Base-by-base conservation (phyloP, 1,140 invertebrate genomes). In the Galleria mellonella region DNA sequence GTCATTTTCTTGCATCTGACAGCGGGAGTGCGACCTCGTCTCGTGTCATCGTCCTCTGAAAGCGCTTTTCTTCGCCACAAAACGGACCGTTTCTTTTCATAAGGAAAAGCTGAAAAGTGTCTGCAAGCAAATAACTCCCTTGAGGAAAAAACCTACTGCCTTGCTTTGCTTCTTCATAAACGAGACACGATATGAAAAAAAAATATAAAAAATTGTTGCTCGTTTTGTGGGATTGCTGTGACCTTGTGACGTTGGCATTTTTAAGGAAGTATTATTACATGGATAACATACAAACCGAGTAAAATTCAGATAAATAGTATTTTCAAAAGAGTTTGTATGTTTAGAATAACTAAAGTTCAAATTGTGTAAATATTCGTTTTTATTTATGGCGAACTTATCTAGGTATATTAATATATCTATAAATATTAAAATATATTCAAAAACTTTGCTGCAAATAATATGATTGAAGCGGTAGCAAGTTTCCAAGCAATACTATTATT, bases 21-120 rank as follows among this genome's bases (percentile, higher is more conserved):
- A 68, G 63, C 67, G 70, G 67, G 74, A 79, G 70, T 75, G 71
- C 70, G 81, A 83, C 78, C 75, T 71, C 78, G 75, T 72, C 76
- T 71, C 81, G 73, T 85, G 82, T 85, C 82, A 83, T 82, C 78
- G 78, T 83, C 82, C 82, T 73, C 72, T 85, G 78, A 85, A 85
- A 85, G 82, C 74, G 66, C 72, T 72, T 85, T 85, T 83, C 75
- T 84, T 81, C 64, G 63, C 73, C 78, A 79, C 75, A 83, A 85
- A 85, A 83, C 78, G 77, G 74, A 72, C 76, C 70, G 72, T 81
- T 84, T 79, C 78, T 83, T 84, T 84, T 84, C 81, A 84, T 78
- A 81, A 77, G 74, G 69, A 79, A 78, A 81, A 79, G 68, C 75
- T 84, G 74, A 83, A 83, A 84, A 83, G 78, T 83, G 78, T 81